Conservation (phyloP, 1,140 invertebrate genomes). For the Colletes latitarsis region DNA sequence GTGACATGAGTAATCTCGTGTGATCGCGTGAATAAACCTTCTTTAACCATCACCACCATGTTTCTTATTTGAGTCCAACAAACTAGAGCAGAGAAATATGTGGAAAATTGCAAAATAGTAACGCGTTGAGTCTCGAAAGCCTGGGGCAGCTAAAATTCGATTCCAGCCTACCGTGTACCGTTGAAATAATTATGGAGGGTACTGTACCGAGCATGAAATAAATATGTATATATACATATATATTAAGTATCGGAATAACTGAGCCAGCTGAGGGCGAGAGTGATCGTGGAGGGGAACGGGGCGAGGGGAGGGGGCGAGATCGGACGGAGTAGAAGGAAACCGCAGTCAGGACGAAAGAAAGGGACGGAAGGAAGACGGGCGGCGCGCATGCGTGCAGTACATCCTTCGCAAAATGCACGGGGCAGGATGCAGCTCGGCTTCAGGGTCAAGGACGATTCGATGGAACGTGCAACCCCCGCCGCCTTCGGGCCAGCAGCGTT, state of each 20-base stretch:
- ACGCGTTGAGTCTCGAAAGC: too few relatives aligned
- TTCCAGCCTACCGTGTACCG: too few relatives aligned
- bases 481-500: slow-evolving; percentile 40
- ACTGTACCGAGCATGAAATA: background rate
- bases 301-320: background rate
- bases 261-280: slow-evolving; percentile 15
- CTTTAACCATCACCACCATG: too few relatives aligned
- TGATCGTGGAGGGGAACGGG: slow-evolving; percentile 2
- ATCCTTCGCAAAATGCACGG: slow-evolving; percentile 64
- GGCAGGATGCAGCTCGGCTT: slow-evolving; percentile 59
- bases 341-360: background rate
- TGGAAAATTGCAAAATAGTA: too few relatives aligned
- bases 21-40: too few relatives aligned
- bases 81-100: too few relatives aligned
- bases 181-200: too few relatives aligned
- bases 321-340: background rate
- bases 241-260: slow-evolving; percentile 20
- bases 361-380: slow-evolving; percentile 23
- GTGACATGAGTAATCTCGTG: too few relatives aligned
- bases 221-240: background rate
- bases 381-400: slow-evolving; percentile 41
- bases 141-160: too few relatives aligned
- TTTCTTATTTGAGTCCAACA: too few relatives aligned
- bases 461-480: slow-evolving; percentile 43
- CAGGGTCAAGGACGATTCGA: slow-evolving; percentile 70